Evolutionary conservation across 2,888 invertebrate species (phyloP), one percentile per base, ranked within the genome.

Genomic region (Arrhopalites spinosus): DNA sequence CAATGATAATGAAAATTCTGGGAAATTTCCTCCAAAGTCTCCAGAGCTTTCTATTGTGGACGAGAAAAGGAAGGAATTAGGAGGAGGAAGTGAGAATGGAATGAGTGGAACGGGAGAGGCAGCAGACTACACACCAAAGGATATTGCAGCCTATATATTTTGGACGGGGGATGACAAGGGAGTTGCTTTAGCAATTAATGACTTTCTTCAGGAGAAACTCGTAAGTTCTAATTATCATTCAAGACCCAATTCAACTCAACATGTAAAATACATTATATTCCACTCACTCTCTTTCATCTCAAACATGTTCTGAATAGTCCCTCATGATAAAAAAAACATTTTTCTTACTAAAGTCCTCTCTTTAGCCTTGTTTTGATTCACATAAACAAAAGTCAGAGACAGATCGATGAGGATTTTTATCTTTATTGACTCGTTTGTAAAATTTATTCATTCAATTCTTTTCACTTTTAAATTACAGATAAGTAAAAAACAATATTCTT

Each of bases 151-250:
- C 84, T 93, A 93, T 83, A 90, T 93, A 1, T 92, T 92, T 85
- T 92, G 92, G 91, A 93, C 93, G 0, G 92, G 92, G 0, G 93
- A 93, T 84, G 92, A 93, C 84, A 89, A 90, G 71, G 91, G 93
- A 7, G 92, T 93, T 0, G 91, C 92, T 0, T 86, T 90, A 7
- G 91, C 92, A 15, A 90, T 93, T 27, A 91, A 92, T 84, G 92
- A 92, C 81, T 91, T 92, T 83, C 88, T 93, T 23, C 90, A 91
- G 83, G 91, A 92, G 82, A 92, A 92, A 82, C 85, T 92, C 88
- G 93, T 92, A 85, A 86, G 88, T 86, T n/a, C n/a, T n/a, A n/a
- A n/a, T n/a, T n/a, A n/a, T n/a, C n/a, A n/a, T n/a, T 73, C 2
- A 61, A 43, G 1, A 71, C n/a, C n/a, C n/a, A n/a, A n/a, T n/a